Base-by-base conservation (phyloP, 1,140 invertebrate genomes). In the Drosophila rhopaloa region DNA sequence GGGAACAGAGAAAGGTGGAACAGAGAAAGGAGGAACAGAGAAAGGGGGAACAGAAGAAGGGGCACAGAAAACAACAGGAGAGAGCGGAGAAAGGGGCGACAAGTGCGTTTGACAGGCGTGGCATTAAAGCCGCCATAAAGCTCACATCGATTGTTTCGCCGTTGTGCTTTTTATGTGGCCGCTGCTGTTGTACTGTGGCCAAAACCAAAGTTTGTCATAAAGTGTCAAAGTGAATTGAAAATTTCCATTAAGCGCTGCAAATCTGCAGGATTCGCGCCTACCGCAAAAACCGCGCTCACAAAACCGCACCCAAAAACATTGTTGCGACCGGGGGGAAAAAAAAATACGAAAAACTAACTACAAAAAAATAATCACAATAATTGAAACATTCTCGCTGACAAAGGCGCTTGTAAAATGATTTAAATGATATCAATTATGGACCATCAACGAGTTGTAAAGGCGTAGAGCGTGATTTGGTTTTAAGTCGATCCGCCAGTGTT, bases 161-260 rank as follows among this genome's bases (percentile, higher is more conserved):
- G 40, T 24, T 65, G 41, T 41, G 51, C 40, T 53, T 14, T 61
- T 51, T 16, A 51, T 51, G 29, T 60, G 58, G 47, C 54, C 50
- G 47, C 43, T 53, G 51, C 41, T 27, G 40, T 24, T 58, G 35
- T 37, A 38, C 43, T 47, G 13, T 44, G 65, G 43, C 43, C 67
- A 47, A 80, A 89, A 84, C 83, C 83, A 89, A 88, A 88, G 80
- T 89, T 88, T 88, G 83, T 80, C 83, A 88, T 77, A 88, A 88
- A 88, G 76, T 88, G 83, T 89, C 83, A 88, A 89, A 88, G 80
- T 71, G 84, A 88, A 88, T 89, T 84, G 76, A 80, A 88, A 83
- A 89, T 88, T 89, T 89, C 68, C 80, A 88, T 88, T 89, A 84
- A 80, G 84, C 84, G 80, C 54, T 84, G 62, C 67, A 89, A 88